Evolutionary conservation across 2,797 vertebrate species (phyloP).

Genomic region (Myotis pilosus): DNA sequence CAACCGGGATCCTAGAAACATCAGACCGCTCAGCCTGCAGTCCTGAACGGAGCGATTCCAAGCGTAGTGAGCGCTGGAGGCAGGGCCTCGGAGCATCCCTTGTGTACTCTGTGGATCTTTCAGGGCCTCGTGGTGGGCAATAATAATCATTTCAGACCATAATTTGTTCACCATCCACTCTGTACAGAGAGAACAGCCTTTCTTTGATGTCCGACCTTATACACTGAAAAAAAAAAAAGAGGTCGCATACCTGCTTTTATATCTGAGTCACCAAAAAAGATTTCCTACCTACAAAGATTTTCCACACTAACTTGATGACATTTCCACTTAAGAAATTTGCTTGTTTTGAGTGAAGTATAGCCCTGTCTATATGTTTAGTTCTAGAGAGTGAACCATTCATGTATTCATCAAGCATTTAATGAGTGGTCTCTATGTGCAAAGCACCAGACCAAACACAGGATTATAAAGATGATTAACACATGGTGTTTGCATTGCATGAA

Average conservation of each 20-base stretch:
- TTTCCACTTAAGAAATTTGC: neutral
- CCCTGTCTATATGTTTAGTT: neutral
- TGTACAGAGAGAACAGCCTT: neutral
- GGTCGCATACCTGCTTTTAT: neutral
- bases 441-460: neutral
- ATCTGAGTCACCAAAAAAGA: conserved; percentile 26
- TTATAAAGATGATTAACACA: neutral
- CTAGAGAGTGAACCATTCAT: neutral
- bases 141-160: neutral
- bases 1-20: neutral
- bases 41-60: neutral
- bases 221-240: conserved; percentile 1
- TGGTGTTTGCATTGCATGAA: neutral
- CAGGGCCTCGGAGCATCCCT: neutral
- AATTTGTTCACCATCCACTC: neutral
- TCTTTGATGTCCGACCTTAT: neutral
- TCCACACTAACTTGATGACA: neutral
- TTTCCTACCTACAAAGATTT: conserved; percentile 37
- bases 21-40: neutral
- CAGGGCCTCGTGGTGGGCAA: neutral
- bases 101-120: neutral
- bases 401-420: neutral
- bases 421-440: neutral
- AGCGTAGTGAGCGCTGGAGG: neutral
- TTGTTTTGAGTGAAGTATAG: neutral